phyloP scores from a whole-genome alignment of 2,888 invertebrate genomes.

The Orthonevra nobilis region DNA sequence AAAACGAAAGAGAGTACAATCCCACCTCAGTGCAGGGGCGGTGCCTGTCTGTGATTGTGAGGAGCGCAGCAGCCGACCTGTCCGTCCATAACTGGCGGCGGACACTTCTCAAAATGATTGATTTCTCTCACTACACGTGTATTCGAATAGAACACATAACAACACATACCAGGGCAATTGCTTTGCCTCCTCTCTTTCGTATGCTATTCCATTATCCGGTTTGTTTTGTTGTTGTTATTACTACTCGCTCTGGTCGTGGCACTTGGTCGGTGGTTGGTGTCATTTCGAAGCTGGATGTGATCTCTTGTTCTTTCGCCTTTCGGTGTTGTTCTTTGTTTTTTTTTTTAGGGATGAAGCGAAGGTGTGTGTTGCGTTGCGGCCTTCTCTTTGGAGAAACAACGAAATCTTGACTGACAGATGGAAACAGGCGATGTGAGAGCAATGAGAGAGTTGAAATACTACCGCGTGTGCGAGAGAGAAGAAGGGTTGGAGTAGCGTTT shows the following conservation, averaged over 20 bases:
- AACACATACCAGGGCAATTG: no score
- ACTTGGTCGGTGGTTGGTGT: not conserved
- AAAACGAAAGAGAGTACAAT: conserved; percentile 17
- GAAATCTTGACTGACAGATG: conserved; percentile 65
- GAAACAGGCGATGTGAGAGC: no score
- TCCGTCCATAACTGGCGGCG: conserved; percentile 53
- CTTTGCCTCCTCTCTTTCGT: no score
- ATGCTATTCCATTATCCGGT: no score
- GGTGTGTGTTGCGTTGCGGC: not conserved
- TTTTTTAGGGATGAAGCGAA: not conserved
- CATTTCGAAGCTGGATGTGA: no score
- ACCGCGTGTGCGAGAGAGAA: no score
- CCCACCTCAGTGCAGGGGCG: conserved; percentile 54
- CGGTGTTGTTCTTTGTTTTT: not conserved
- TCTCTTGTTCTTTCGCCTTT: conserved; percentile 20
- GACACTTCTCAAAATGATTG: conserved; percentile 63
- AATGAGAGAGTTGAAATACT: no score
- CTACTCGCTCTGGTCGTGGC: not conserved
- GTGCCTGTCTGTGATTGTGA: conserved; percentile 52
- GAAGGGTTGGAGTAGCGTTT: no score
- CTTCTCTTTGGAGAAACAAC: conserved; percentile 37
- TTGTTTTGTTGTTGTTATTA: no score
- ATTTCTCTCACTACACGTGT: conserved; percentile 49
- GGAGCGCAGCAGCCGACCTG: conserved; percentile 57
- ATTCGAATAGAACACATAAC: no score